These are phyloP conservation scores for Somateria mollissima DNA, from an alignment of 2,797 vertebrate genomes.

Conservation along the genomic window DNA sequence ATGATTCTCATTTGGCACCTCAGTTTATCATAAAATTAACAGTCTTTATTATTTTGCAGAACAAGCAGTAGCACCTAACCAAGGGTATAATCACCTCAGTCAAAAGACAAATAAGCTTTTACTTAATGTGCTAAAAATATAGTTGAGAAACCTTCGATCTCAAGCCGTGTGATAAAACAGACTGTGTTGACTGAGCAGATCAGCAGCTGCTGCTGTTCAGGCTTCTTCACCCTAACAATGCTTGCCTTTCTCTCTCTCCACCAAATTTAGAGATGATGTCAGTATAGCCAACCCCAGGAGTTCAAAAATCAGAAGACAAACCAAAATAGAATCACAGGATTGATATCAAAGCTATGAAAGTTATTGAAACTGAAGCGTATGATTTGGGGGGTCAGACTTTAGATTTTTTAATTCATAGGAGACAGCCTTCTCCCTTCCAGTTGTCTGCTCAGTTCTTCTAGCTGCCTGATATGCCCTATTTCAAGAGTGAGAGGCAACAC, in stretches of 20 bases:
- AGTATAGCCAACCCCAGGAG: conserved; percentile 56
- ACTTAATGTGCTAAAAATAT: conserved; percentile 64
- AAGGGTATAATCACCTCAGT: conserved; percentile 45
- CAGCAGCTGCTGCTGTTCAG: conserved; percentile 52
- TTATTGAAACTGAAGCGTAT: conserved; percentile 52
- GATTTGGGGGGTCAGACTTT: conserved; percentile 62
- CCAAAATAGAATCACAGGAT: conserved; percentile 56
- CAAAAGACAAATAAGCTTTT: conserved; percentile 62
- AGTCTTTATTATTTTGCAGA: conserved; percentile 54
- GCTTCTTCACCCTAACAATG: conserved; percentile 53
- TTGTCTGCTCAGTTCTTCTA: conserved; percentile 18
- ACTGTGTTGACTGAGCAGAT: conserved; percentile 52
- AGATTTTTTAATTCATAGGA: conserved; percentile 65
- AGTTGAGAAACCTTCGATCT: conserved; percentile 58
- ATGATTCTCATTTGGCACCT: conserved; percentile 9
- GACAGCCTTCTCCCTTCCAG: conserved; percentile 38
- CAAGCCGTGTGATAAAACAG: conserved; percentile 52
- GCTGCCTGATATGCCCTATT: conserved; percentile 47
- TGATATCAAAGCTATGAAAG: conserved; percentile 58
- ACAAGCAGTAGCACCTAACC: conserved; percentile 35
- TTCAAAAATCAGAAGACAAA: conserved; percentile 61
- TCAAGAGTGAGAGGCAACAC: conserved; percentile 24
- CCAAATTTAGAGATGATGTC: conserved; percentile 71
- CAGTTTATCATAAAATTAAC: conserved; percentile 56
- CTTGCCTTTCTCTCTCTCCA: conserved; percentile 45